Percentiles rank a stretch among this genome's conserved stretches.
These are phyloP conservation scores for Nannobrachium achirus DNA, from an alignment of 2,113 vertebrate genomes.

Conservation along the genomic window DNA sequence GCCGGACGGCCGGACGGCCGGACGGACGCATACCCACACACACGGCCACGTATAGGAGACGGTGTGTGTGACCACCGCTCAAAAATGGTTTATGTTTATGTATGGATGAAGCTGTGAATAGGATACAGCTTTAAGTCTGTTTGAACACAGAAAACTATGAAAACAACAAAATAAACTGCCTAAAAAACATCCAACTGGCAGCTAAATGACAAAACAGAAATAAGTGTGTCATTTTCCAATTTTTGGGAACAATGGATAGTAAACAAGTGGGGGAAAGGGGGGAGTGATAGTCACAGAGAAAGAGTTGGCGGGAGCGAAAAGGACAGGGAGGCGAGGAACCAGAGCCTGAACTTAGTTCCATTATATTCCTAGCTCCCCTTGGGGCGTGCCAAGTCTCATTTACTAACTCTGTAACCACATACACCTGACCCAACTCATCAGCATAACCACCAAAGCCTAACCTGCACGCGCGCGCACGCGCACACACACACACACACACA, in stretches of 20 bases:
- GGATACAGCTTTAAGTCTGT: too few relatives aligned
- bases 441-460: constrained; percentile 25
- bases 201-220: too few relatives aligned
- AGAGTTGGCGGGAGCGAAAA: constrained; percentile 19
- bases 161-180: too few relatives aligned
- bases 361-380: constrained; percentile 38
- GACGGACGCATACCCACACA: too few relatives aligned
- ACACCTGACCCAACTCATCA: constrained; percentile 59
- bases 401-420: constrained; percentile 48
- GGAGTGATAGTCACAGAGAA: not conserved
- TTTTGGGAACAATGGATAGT: not conserved
- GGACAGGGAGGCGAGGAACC: constrained; percentile 18
- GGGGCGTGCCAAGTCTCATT: constrained; percentile 45
- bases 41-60: too few relatives aligned
- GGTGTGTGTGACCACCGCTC: too few relatives aligned
- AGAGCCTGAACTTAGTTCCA: constrained; percentile 40
- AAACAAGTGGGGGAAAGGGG: not conserved
- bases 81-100: too few relatives aligned
- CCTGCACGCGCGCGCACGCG: constrained; percentile 6
- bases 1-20: too few relatives aligned
- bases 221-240: too few relatives aligned
- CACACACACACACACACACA: constrained; percentile 8
- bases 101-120: too few relatives aligned
- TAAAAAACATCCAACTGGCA: too few relatives aligned
- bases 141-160: too few relatives aligned